Evolutionary conservation across 2,113 vertebrate genomes (phyloP).

Genomic region (Calyptomena viridis): DNA sequence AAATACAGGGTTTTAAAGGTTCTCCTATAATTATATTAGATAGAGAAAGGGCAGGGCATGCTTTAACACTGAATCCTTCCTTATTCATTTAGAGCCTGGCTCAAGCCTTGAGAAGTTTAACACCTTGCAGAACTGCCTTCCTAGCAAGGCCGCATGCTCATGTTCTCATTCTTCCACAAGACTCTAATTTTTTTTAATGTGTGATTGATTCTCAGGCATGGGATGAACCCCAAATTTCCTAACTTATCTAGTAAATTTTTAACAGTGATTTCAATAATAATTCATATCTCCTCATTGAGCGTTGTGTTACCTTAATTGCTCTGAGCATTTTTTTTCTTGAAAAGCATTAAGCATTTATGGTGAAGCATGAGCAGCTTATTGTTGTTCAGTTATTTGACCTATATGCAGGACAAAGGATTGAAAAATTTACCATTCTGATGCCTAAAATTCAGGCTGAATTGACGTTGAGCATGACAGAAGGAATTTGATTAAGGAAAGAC

Average conservation of each 20-base stretch:
- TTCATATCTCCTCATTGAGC: background rate
- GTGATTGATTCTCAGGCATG: background rate
- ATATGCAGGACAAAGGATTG: background rate
- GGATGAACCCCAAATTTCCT: background rate
- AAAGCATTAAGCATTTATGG: background rate
- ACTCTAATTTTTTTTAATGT: background rate
- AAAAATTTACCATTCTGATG: background rate
- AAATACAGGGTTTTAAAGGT: conserved; percentile 34
- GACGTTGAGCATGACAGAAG: background rate
- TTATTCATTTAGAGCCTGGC: background rate
- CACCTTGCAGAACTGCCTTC: background rate
- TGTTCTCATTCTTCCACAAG: background rate
- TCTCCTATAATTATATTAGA: conserved; percentile 24
- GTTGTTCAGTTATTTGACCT: background rate
- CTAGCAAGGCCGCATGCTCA: background rate
- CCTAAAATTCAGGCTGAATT: background rate
- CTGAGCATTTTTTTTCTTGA: background rate
- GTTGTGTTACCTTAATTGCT: background rate
- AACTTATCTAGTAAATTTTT: background rate
- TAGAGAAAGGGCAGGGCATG: conserved; percentile 12
- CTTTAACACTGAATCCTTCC: conserved; percentile 2
- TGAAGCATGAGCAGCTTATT: background rate
- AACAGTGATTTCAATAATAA: background rate
- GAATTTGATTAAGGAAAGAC: background rate
- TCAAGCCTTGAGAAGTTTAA: background rate